Conservation (phyloP, 2,113 vertebrate species). For the Cynopterus brachyotis region DNA sequence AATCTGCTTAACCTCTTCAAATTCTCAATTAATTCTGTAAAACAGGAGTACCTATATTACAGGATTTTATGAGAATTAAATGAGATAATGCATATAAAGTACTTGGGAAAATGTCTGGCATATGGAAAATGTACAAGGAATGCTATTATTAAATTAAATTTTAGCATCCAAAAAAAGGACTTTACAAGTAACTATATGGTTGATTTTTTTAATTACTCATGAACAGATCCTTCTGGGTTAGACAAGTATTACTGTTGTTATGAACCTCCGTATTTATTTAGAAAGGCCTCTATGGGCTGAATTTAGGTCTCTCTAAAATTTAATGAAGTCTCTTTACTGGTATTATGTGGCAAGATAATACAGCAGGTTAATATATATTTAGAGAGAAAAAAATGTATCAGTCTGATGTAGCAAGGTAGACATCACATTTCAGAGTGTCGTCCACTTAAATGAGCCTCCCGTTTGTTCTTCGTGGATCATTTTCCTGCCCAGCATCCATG, state of each 20-base stretch:
- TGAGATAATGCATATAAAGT: not conserved
- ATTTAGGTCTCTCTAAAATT: not conserved
- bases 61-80: not conserved
- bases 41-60: not conserved
- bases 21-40: not conserved
- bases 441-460: not conserved
- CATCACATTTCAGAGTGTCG: too few species aligned
- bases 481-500: not conserved
- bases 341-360: not conserved
- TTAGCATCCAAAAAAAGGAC: not conserved
- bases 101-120: not conserved
- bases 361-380: not conserved
- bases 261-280: not conserved
- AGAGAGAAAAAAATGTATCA: not conserved
- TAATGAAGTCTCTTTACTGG: not conserved
- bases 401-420: not conserved
- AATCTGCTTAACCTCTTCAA: not conserved
- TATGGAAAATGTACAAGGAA: not conserved
- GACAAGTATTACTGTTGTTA: not conserved
- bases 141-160: not conserved
- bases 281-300: not conserved
- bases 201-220: not conserved
- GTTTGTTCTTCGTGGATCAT: not conserved
- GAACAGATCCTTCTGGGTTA: conserved; percentile 6
- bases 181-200: not conserved